Evolutionary conservation across 2,888 invertebrate species (phyloP).

Genomic region (Crematogaster levior): DNA sequence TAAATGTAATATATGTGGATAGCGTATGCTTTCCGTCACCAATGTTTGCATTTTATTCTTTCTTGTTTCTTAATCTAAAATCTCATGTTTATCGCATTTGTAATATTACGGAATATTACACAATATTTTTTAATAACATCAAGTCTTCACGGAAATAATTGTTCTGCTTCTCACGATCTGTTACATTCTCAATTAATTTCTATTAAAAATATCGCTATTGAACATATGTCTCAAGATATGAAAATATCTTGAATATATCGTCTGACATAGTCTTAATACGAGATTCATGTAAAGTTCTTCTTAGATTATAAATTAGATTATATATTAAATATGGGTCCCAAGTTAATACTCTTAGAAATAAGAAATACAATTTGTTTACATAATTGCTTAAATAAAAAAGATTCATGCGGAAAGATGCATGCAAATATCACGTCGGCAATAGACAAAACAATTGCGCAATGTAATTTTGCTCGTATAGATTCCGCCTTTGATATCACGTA

Average conservation of each 20-base stretch:
- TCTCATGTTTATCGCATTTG: too few relatives aligned
- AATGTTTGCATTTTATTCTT: background rate
- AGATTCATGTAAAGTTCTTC: background rate
- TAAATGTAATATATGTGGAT: constrained; percentile 6
- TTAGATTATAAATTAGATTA: too few relatives aligned
- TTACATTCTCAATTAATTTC: background rate
- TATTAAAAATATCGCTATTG: background rate
- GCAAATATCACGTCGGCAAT: constrained; percentile 29
- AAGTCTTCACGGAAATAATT: too few relatives aligned
- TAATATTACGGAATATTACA: too few relatives aligned
- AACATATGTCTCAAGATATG: background rate
- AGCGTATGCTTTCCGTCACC: background rate
- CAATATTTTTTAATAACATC: too few relatives aligned
- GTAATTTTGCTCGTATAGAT: background rate
- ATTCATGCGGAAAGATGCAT: background rate
- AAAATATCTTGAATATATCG: background rate
- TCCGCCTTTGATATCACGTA: too few relatives aligned
- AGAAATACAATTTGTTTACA: background rate
- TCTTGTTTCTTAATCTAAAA: background rate
- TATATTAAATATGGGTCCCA: background rate
- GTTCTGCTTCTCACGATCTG: background rate
- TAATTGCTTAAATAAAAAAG: background rate
- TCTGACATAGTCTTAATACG: background rate
- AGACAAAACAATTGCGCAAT: background rate
- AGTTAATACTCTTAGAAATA: background rate